phyloP scores from a whole-genome alignment of 1,140 invertebrate species.

The Drosophila rufa region DNA sequence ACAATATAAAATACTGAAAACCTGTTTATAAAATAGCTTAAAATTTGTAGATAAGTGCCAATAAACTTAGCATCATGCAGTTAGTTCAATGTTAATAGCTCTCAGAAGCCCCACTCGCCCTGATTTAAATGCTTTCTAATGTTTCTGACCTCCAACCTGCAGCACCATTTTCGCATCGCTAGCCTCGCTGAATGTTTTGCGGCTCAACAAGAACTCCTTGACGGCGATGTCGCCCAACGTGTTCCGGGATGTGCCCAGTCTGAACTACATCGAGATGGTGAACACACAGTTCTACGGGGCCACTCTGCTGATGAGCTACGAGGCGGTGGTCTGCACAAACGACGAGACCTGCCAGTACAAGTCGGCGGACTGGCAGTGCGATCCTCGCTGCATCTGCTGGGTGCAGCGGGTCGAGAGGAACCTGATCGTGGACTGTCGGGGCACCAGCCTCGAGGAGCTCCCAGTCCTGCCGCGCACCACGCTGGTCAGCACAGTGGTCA shows the following conservation, averaged over 20 bases:
- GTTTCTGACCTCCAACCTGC: slow-evolving; percentile 23
- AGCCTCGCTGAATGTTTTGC: slow-evolving; percentile 45
- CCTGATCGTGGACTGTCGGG: slow-evolving; percentile 86
- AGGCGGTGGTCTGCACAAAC: slow-evolving; percentile 84
- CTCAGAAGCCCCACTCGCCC: background rate
- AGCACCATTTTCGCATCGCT: slow-evolving; percentile 62
- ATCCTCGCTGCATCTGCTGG: slow-evolving; percentile 86
- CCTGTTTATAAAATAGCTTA: no score
- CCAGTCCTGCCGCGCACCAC: slow-evolving; percentile 73
- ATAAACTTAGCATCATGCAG: slow-evolving; percentile 6
- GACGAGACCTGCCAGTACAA: slow-evolving; percentile 76
- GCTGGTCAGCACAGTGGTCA: slow-evolving; percentile 81
- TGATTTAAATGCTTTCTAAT: slow-evolving; percentile 6
- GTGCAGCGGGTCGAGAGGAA: slow-evolving; percentile 79
- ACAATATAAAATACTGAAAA: background rate
- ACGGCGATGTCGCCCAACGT: slow-evolving; percentile 32
- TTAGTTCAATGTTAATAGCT: background rate
- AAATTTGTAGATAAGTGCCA: background rate
- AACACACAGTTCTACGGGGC: slow-evolving; percentile 69
- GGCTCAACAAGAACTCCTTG: slow-evolving; percentile 65
- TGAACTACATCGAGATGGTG: slow-evolving; percentile 57
- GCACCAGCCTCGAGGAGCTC: slow-evolving; percentile 68
- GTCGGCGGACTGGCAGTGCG: slow-evolving; percentile 80
- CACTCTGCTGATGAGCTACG: slow-evolving; percentile 71
- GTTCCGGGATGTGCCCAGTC: slow-evolving; percentile 48